Evolutionary conservation across 1,140 invertebrate genomes (phyloP).

Genomic region (Drosophila equinoxialis): DNA sequence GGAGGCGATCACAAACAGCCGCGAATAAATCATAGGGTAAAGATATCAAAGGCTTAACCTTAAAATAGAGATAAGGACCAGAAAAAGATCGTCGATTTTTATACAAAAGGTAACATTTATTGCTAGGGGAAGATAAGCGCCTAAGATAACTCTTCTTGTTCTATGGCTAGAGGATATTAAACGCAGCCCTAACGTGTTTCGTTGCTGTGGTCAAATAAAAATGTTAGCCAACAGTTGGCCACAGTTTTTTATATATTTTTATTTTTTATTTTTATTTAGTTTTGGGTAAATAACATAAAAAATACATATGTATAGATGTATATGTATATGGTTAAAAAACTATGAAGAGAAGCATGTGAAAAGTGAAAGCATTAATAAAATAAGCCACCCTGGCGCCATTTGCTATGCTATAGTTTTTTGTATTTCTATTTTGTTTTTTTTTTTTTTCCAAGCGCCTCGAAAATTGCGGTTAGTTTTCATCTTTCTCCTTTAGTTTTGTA

Average conservation of each 20-base stretch:
- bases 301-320: constrained; percentile 57
- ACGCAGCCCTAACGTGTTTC: background rate
- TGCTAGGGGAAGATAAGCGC: too few species aligned
- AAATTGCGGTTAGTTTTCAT: constrained; percentile 75
- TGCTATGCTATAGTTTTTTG: constrained; percentile 43
- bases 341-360: constrained; percentile 28
- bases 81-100: too few species aligned
- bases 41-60: too few species aligned
- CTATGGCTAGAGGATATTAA: background rate
- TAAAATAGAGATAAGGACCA: too few species aligned
- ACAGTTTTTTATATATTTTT: constrained; percentile 24
- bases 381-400: constrained; percentile 38
- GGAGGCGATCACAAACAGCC: too few species aligned
- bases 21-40: too few species aligned
- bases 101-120: too few species aligned
- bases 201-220: constrained; percentile 15
- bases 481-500: constrained; percentile 9
- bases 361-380: constrained; percentile 73
- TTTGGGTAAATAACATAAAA: constrained; percentile 32
- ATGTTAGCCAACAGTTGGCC: constrained; percentile 11
- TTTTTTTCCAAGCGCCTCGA: constrained; percentile 73
- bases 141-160: too few species aligned
- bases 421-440: constrained; percentile 30
- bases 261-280: constrained; percentile 3
- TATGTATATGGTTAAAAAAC: constrained; percentile 48